phyloP scores from a whole-genome alignment of 2,797 vertebrate species.

The Channallabes apus region DNA sequence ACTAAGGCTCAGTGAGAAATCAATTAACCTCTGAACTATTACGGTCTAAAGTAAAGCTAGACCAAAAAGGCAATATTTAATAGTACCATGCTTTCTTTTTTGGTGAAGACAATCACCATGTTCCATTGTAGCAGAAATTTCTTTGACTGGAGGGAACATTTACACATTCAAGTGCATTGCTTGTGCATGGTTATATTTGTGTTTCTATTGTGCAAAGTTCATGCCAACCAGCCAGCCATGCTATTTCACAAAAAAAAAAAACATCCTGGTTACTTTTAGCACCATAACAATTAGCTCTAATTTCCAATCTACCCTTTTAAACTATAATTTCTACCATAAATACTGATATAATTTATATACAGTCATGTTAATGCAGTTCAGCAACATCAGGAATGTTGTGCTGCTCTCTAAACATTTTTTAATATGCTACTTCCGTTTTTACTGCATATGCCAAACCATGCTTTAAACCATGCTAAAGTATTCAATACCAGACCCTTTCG shows the following conservation, averaged over 20 bases:
- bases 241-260: no score
- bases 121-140: neutral
- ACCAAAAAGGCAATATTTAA: neutral
- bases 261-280: neutral
- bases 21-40: neutral
- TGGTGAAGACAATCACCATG: neutral
- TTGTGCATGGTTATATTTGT: neutral
- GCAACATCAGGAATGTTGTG: neutral
- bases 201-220: neutral
- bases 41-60: neutral
- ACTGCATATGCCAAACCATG: neutral
- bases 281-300: neutral
- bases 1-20: neutral
- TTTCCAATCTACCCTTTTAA: neutral
- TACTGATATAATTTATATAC: neutral
- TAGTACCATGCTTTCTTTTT: neutral
- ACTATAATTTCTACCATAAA: neutral
- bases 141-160: neutral
- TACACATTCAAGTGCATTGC: neutral
- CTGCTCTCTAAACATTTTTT: neutral
- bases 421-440: neutral
- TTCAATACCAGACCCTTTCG: neutral
- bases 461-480: neutral
- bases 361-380: neutral
- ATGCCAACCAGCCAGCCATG: no score